phyloP scores from a whole-genome alignment of 2,888 invertebrate species.

The Drosophila putrida region DNA sequence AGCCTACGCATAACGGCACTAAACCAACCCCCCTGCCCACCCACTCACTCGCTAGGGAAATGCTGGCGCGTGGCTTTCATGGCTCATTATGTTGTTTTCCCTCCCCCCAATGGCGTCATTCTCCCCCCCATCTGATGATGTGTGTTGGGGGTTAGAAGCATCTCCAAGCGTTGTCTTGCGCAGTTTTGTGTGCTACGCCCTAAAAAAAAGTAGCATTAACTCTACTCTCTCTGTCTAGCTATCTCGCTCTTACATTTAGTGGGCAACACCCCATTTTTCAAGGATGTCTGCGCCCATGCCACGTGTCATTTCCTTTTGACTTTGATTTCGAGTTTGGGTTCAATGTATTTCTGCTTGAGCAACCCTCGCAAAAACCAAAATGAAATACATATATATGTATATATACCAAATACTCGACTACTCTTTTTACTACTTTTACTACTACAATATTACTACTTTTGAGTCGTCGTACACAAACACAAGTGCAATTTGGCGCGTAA shows the following conservation, averaged over 20 bases:
- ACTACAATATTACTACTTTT: constrained; percentile 8
- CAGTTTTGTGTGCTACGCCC: constrained; percentile 58
- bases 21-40: neutral
- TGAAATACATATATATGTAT: no score
- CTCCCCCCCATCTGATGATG: constrained; percentile 40
- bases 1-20: constrained; percentile 43
- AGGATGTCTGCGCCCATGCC: constrained; percentile 65
- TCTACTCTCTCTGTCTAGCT: constrained; percentile 10
- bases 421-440: constrained; percentile 10
- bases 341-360: constrained; percentile 40
- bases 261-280: constrained; percentile 56
- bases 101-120: constrained; percentile 70
- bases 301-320: constrained; percentile 33
- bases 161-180: constrained; percentile 63
- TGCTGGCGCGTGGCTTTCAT: constrained; percentile 74
- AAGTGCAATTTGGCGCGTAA: constrained; percentile 55
- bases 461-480: constrained; percentile 15
- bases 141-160: constrained; percentile 22
- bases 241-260: neutral
- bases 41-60: neutral
- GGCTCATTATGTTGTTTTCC: constrained; percentile 58
- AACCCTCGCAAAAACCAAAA: constrained; percentile 12
- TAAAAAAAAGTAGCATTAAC: constrained; percentile 22
- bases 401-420: neutral
- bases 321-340: constrained; percentile 39